Evolutionary conservation across 2,113 vertebrate genomes (phyloP).

Genomic region (Orthonyx spaldingii): DNA sequence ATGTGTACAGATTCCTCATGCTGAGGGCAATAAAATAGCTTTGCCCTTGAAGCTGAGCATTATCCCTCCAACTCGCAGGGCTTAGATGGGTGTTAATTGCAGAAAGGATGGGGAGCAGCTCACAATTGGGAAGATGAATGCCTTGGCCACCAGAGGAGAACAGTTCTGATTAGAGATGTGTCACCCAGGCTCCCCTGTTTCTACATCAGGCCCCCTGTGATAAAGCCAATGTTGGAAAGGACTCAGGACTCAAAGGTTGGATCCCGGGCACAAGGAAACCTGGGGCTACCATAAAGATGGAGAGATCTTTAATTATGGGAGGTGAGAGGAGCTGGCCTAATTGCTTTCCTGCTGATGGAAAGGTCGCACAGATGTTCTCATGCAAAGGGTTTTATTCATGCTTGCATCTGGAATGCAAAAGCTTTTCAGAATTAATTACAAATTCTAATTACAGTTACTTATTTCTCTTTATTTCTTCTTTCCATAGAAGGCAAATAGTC

Average conservation of each 20-base stretch:
- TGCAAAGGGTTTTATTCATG: not conserved
- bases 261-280: not conserved
- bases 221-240: not conserved
- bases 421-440: not conserved
- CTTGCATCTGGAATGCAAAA: not conserved
- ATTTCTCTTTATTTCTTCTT: not conserved
- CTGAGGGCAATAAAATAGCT: slow-evolving; percentile 11
- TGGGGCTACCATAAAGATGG: not conserved
- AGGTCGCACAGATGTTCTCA: not conserved
- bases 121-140: not conserved
- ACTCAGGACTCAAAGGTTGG: not conserved
- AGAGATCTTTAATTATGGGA: not conserved
- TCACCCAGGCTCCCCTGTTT: not conserved
- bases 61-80: not conserved
- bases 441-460: not conserved
- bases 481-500: not conserved
- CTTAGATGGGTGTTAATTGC: not conserved
- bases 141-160: not conserved
- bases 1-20: not conserved
- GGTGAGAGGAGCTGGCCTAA: not conserved
- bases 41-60: slow-evolving; percentile 17
- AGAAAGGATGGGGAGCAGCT: not conserved
- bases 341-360: not conserved
- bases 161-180: not conserved
- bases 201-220: not conserved